Conservation (phyloP, 2,113 vertebrate genomes). For the Protobothrops mucrosquamatus region DNA sequence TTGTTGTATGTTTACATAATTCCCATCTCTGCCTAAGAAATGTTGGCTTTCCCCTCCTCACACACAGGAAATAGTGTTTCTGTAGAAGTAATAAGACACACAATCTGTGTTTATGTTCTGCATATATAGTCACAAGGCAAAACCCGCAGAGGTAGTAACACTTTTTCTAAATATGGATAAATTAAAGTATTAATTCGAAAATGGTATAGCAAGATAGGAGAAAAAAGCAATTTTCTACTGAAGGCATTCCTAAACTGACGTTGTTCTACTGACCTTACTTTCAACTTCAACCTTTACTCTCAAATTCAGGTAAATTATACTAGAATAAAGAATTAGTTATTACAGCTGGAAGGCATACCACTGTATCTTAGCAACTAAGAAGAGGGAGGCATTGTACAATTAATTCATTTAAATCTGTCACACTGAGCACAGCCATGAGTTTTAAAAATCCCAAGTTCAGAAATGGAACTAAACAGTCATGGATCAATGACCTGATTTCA, state of each 20-base stretch:
- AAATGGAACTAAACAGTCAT: neutral
- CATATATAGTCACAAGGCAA: neutral
- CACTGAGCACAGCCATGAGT: neutral
- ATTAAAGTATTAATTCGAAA: conserved; percentile 6
- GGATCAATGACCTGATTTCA: neutral
- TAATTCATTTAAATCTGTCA: conserved; percentile 32
- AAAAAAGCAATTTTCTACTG: conserved; percentile 22
- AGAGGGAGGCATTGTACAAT: conserved; percentile 23
- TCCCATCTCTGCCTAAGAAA: neutral
- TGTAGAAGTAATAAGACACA: neutral
- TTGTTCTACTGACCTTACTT: neutral
- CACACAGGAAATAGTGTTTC: neutral
- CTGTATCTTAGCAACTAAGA: conserved; percentile 55
- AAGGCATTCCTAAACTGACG: conserved; percentile 11
- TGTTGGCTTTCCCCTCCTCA: neutral
- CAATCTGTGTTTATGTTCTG: neutral
- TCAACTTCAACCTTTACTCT: conserved; percentile 18
- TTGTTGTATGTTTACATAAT: neutral
- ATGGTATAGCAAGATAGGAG: conserved; percentile 18
- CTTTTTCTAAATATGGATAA: conserved; percentile 16
- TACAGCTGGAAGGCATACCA: conserved; percentile 23
- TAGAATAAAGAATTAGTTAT: conserved; percentile 44
- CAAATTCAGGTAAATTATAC: conserved; percentile 14
- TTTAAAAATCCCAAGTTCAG: neutral
- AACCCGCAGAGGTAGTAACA: conserved; percentile 15